Evolutionary conservation across 2,888 invertebrate genomes (phyloP), one percentile per base, ranked within the genome.

Genomic region (Drosophila bunnanda): DNA sequence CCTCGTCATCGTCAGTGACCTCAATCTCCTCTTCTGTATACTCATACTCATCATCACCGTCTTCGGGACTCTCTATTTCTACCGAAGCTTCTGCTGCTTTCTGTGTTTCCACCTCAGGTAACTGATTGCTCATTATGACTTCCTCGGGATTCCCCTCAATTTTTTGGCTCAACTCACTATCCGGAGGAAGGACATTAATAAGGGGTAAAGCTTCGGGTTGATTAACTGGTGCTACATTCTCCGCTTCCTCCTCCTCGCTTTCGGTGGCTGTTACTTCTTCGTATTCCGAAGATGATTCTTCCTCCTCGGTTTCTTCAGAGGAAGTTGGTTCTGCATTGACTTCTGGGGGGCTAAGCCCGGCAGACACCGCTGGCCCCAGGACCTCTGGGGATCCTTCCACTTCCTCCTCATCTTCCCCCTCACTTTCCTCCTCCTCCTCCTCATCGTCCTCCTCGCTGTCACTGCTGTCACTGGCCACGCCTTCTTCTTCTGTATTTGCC

Each of bases 401-500:
- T 10, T 60, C 58, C 12, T 38, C 67, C n/a, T 28, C 67, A 17
- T 55, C 25, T 12, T 12, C 60, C 32, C 17, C 15, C 12, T 59
- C 46, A 12, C 15, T 44, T n/a, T 52, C 57, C 6, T 32, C 15
- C 20, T 62, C 79, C 15, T 52, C 44, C 57, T 62, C 53, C 5
- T 64, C 66, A 2, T 58, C 62, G 7, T 48, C 60, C 2, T 62
- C 60, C 8, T 70, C 76, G 38, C 84, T 81, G 43, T 69, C 77
- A 52, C 73, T 78, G 52, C 74, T 25, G 32, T 48, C 82, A 59
- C 70, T 78, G 46, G 77, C 76, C 22, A 67, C 74, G 61, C 50
- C 67, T 72, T 79, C 86, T 86, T 88, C 91, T 86, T 90, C 88
- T 70, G 67, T 67, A 82, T 87, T 83, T 84, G 90, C 78, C 78